phyloP scores from a whole-genome alignment of 2,113 vertebrate species.

The Lophura nycthemera region DNA sequence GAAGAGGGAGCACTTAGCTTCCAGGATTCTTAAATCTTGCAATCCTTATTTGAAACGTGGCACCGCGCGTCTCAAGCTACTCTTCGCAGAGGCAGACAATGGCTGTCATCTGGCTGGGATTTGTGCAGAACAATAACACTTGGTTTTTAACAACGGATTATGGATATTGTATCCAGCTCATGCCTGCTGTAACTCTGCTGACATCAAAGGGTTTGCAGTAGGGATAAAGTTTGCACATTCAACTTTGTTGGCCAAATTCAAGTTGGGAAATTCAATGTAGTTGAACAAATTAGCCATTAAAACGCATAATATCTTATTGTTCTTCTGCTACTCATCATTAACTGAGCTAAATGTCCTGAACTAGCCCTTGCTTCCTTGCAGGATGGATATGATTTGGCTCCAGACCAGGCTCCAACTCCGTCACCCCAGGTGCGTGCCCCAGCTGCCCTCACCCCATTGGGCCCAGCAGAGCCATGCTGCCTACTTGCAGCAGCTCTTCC shows the following conservation, averaged over 20 bases:
- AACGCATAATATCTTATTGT: conserved; percentile 62
- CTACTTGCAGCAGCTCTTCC: not conserved
- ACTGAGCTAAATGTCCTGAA: conserved; percentile 57
- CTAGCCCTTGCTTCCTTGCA: conserved; percentile 48
- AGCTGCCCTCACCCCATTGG: not conserved
- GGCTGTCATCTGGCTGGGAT: conserved; percentile 70
- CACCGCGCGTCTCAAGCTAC: conserved; percentile 35
- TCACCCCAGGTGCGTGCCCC: not conserved
- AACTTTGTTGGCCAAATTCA: conserved; percentile 54
- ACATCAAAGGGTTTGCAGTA: conserved; percentile 59
- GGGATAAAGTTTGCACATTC: conserved; percentile 46
- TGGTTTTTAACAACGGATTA: conserved; percentile 58
- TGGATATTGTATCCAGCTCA: conserved; percentile 62
- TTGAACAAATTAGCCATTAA: conserved; percentile 60
- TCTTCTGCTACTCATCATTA: conserved; percentile 55
- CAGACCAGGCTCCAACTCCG: not conserved
- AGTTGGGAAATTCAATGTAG: conserved; percentile 58
- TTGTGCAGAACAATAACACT: conserved; percentile 66
- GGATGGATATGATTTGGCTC: conserved; percentile 36
- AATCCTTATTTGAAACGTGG: conserved; percentile 60
- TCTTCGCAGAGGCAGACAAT: conserved; percentile 64
- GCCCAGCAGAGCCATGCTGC: not conserved
- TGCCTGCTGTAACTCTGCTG: conserved; percentile 54
- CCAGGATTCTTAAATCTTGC: conserved; percentile 57
- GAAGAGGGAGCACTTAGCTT: conserved; percentile 46